These are phyloP conservation scores for Drosophila melanocephala DNA, from an alignment of 2,888 invertebrate species.

Conservation along the genomic window DNA sequence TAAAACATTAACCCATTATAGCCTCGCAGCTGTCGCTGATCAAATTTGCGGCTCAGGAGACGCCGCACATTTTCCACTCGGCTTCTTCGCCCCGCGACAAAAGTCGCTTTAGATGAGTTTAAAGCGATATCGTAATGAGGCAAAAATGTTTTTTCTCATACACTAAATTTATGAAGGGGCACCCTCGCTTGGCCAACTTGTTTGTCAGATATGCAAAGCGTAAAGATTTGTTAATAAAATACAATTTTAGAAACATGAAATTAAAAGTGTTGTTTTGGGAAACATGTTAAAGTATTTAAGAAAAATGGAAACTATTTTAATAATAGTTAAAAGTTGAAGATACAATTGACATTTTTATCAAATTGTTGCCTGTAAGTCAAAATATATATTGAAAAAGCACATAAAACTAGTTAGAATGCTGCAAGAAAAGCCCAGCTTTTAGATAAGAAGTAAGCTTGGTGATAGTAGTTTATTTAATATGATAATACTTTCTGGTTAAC, in stretches of 20 bases:
- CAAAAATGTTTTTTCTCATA: constrained; percentile 16
- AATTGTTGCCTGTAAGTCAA: neutral
- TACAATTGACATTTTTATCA: no score
- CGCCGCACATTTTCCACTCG: constrained; percentile 67
- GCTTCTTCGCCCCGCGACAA: constrained; percentile 46
- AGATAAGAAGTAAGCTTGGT: neutral
- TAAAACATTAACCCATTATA: constrained; percentile 72
- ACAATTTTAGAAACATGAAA: neutral
- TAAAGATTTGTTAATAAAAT: neutral
- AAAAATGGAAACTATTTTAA: neutral
- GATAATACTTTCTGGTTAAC: no score
- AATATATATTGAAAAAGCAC: no score
- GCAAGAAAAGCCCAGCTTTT: neutral
- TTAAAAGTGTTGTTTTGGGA: neutral
- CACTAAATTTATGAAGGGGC: neutral
- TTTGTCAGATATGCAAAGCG: neutral
- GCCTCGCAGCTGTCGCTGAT: constrained; percentile 39
- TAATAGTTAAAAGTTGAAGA: neutral
- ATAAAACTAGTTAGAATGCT: no score
- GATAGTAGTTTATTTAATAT: no score
- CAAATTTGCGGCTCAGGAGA: constrained; percentile 44
- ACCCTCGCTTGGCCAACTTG: neutral
- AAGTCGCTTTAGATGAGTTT: constrained; percentile 71
- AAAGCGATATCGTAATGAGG: constrained; percentile 61
- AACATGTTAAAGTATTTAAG: neutral